Evolutionary conservation across 2,113 vertebrate species (phyloP).

Genomic region (Mus spicilegus): DNA sequence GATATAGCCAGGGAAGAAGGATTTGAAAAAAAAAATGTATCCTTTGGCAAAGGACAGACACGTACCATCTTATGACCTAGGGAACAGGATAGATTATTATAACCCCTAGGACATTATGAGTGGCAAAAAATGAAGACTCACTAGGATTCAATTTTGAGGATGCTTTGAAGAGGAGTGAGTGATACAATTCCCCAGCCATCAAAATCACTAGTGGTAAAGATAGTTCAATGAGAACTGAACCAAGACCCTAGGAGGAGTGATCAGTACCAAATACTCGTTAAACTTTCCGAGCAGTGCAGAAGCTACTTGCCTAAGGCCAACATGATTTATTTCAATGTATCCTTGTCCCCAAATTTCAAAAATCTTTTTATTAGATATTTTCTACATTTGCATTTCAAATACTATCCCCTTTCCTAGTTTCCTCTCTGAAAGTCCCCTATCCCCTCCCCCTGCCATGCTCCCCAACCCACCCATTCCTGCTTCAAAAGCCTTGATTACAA

Average conservation of each 20-base stretch:
- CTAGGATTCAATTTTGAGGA: neutral
- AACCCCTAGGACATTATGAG: neutral
- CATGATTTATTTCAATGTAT: neutral
- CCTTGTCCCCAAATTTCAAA: neutral
- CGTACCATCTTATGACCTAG: neutral
- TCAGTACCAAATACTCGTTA: neutral
- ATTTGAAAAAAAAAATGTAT: neutral
- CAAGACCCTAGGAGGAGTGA: neutral
- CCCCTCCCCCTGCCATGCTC: too few relatives aligned
- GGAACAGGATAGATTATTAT: neutral
- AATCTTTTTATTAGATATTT: too few relatives aligned
- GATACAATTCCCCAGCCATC: neutral
- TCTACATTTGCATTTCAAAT: too few relatives aligned
- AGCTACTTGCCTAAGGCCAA: neutral
- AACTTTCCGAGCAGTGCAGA: neutral
- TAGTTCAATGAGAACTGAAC: neutral
- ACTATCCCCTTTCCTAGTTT: too few relatives aligned
- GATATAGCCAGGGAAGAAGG: neutral
- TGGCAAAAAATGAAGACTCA: neutral
- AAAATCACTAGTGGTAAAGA: neutral
- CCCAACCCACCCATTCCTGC: too few relatives aligned
- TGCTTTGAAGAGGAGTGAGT: neutral
- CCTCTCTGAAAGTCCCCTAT: too few relatives aligned
- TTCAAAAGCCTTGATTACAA: neutral
- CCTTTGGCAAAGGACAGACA: neutral